phyloP scores from a whole-genome alignment of 2,888 invertebrate genomes.

The Miltochrista miniata region DNA sequence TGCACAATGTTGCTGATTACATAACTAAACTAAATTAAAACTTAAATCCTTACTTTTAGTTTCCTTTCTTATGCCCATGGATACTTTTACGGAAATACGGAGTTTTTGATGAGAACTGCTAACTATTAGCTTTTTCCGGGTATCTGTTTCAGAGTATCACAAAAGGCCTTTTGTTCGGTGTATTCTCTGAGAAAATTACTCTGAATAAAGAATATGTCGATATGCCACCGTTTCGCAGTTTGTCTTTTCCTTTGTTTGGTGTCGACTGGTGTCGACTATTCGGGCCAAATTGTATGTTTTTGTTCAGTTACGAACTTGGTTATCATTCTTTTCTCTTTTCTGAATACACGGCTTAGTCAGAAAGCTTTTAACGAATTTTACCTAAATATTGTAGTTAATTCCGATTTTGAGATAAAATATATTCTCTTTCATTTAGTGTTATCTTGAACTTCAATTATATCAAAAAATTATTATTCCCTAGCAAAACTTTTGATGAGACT shows the following conservation, averaged over 20 bases:
- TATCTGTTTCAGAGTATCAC: conserved; percentile 31
- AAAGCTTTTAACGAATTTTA: no score
- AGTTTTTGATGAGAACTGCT: conserved; percentile 17
- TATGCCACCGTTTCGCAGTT: conserved; percentile 65
- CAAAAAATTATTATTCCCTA: no score
- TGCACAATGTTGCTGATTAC: no score
- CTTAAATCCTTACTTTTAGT: not conserved
- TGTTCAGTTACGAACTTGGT: conserved; percentile 11
- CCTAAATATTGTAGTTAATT: no score
- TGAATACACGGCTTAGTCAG: conserved; percentile 8
- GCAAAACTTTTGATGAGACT: no score
- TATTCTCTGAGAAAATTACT: conserved; percentile 61
- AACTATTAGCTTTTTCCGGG: conserved; percentile 32
- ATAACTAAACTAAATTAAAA: no score
- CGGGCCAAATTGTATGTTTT: conserved; percentile 42
- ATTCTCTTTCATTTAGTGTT: no score
- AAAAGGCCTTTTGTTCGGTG: conserved; percentile 46
- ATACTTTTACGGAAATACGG: conserved; percentile 9
- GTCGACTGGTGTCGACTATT: conserved; percentile 42
- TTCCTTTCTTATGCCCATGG: not conserved
- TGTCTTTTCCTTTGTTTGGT: conserved; percentile 61
- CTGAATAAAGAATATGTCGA: conserved; percentile 61
- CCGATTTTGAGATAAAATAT: no score
- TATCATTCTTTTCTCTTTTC: conserved; percentile 18
- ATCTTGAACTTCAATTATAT: no score